Percentiles rank a stretch among this genome's conserved stretches.
phyloP scores from a whole-genome alignment of 2,888 invertebrate species.

The Pristionchus entomophagus region DNA sequence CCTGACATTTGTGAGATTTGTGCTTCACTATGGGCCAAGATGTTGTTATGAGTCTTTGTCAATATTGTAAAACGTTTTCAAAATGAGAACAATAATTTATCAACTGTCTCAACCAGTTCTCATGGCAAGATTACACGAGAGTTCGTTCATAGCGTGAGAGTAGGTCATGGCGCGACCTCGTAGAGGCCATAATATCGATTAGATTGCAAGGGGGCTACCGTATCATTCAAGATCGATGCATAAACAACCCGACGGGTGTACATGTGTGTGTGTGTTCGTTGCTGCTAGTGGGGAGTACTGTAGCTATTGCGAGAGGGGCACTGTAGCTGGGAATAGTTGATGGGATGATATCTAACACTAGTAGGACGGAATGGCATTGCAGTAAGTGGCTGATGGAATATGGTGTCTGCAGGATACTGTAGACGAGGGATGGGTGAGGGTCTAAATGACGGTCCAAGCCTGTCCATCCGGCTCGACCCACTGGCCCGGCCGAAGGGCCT shows the following conservation, averaged over 20 bases:
- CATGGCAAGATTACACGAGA: not conserved
- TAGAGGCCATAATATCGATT: slow-evolving; percentile 1
- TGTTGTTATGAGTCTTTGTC: no score
- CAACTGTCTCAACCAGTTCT: not conserved
- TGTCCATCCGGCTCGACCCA: slow-evolving; percentile 21
- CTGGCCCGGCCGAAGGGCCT: not conserved
- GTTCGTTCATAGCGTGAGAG: not conserved
- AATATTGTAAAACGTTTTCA: no score
- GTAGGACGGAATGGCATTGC: not conserved
- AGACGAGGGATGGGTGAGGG: not conserved
- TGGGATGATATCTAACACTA: not conserved
- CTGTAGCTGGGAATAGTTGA: not conserved
- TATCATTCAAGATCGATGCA: slow-evolving; percentile 3
- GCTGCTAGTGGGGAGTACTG: not conserved
- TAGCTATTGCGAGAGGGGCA: not conserved
- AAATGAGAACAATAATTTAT: slow-evolving; percentile 19
- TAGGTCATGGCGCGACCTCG: not conserved
- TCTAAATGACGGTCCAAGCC: slow-evolving; percentile 36
- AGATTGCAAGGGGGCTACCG: not conserved
- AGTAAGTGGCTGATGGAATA: not conserved
- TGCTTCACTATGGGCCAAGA: no score
- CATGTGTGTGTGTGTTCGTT: not conserved
- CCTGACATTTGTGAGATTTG: no score
- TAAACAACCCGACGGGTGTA: not conserved
- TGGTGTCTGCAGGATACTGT: not conserved